phyloP scores from a whole-genome alignment of 2,113 vertebrate species.

The Hyaena hyaena region DNA sequence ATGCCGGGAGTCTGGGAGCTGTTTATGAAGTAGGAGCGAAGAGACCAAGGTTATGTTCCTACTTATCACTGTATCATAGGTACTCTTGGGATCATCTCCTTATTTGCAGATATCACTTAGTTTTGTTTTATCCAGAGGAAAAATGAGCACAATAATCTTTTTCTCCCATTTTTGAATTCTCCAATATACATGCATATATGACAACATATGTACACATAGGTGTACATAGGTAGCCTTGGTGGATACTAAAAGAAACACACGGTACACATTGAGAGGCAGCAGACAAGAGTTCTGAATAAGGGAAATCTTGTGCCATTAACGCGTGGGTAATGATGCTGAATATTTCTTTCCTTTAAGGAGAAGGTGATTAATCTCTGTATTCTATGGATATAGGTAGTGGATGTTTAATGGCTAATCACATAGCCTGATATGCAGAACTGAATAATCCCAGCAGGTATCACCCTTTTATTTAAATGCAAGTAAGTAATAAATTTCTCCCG shows the following conservation, averaged over 20 bases:
- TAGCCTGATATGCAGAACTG: not conserved
- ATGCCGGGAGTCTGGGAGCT: not conserved
- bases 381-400: not conserved
- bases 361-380: not conserved
- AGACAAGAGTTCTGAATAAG: not conserved
- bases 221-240: not conserved
- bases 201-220: not conserved
- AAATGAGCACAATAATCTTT: not conserved
- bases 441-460: not conserved
- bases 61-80: not conserved
- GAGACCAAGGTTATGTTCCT: not conserved
- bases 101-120: not conserved
- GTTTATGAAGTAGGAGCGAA: not conserved
- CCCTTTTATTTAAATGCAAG: not conserved
- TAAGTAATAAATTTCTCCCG: not conserved
- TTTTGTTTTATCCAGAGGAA: slow-evolving; percentile 35
- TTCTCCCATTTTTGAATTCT: not conserved
- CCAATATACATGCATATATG: not conserved
- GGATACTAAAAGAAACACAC: not conserved
- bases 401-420: not conserved
- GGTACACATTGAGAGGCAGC: not conserved
- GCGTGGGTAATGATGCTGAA: not conserved
- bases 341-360: slow-evolving; percentile 2
- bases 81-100: not conserved
- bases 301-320: not conserved